Evolutionary conservation across 1,140 invertebrate genomes (phyloP), one percentile per base, ranked within the genome.

Genomic region (Caenorhabditis brenneri): DNA sequence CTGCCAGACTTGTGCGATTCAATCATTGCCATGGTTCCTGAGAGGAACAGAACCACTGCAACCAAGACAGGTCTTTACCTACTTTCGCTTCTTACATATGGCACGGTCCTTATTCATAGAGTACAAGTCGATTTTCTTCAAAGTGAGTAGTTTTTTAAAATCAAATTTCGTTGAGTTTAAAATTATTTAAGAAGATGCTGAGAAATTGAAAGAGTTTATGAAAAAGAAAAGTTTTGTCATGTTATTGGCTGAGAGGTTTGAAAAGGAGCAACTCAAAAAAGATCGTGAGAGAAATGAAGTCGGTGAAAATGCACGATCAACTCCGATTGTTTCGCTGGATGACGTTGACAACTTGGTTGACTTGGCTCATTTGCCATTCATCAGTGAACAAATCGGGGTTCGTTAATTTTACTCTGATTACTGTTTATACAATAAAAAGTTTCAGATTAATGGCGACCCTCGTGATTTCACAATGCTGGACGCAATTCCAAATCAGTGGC

Each of bases 391-490:
- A 42, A 9, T 74, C 4, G 65, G 65, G 33, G 65, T 74, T 10
- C 1, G 65, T 74, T 42, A 2, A 36, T 6, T 3, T 19, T 24
- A 12, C 22, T 31, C 24, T 10, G 22, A 42, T 24, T 33, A 24
- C 12, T 12, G 4, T 3, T 27, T 15, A 19, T 27, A 3, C n/a
- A 33, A 16, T 16, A 1, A 19, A 0, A 33, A 10, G 42, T 10
- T 74, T 42, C n/a, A 74, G 65, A 74, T 74, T 46, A 74, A 74
- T 46, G 65, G 65, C 22, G 36, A 74, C 46, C 65, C 65, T 12
- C 19, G 65, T 12, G 36, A 42, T 24, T 46, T 74, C n/a, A 39
- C n/a, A 16, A 74, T 74, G 36, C n/a, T 42, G 65, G 65, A 74
- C n/a, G 65, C 36, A 15, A 22, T 65, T 22, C 58, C 58, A 3